Percentiles rank a stretch among this genome's conserved stretches.
phyloP scores from a whole-genome alignment of 2,888 invertebrate genomes.

The Eristalis arbustorum region DNA sequence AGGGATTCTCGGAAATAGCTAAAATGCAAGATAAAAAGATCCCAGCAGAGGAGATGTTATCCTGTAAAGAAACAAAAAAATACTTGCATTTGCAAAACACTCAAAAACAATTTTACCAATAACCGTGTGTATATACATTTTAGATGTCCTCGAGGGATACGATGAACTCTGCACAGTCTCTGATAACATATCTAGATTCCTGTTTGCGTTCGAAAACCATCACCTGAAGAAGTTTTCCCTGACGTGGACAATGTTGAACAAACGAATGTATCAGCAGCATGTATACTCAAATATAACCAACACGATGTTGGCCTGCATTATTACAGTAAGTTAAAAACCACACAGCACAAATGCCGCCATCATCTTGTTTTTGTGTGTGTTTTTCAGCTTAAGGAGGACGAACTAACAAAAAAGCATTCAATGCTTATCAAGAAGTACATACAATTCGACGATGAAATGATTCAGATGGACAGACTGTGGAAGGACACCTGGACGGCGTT shows the following conservation, averaged over 20 bases:
- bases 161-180: slow-evolving; percentile 84
- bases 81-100: neutral
- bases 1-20: slow-evolving; percentile 79
- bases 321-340: slow-evolving; percentile 80
- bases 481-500: slow-evolving; percentile 80
- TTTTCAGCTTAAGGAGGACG: slow-evolving; percentile 76
- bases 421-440: slow-evolving; percentile 81
- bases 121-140: slow-evolving; percentile 29
- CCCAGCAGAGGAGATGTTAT: slow-evolving; percentile 78
- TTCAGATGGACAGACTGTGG: slow-evolving; percentile 82
- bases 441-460: slow-evolving; percentile 84
- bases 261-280: slow-evolving; percentile 84
- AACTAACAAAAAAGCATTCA: slow-evolving; percentile 77
- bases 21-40: slow-evolving; percentile 78
- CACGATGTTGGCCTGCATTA: slow-evolving; percentile 82
- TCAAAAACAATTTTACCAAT: neutral
- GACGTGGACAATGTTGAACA: slow-evolving; percentile 86
- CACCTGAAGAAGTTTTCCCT: slow-evolving; percentile 85
- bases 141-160: slow-evolving; percentile 85
- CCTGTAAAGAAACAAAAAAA: slow-evolving; percentile 73
- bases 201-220: slow-evolving; percentile 84
- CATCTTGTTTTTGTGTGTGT: too few relatives aligned
- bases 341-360: neutral
- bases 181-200: slow-evolving; percentile 82
- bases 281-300: slow-evolving; percentile 82